phyloP scores from a whole-genome alignment of 64 coral and sea anemone species.

The Pachyseris speciosa region DNA sequence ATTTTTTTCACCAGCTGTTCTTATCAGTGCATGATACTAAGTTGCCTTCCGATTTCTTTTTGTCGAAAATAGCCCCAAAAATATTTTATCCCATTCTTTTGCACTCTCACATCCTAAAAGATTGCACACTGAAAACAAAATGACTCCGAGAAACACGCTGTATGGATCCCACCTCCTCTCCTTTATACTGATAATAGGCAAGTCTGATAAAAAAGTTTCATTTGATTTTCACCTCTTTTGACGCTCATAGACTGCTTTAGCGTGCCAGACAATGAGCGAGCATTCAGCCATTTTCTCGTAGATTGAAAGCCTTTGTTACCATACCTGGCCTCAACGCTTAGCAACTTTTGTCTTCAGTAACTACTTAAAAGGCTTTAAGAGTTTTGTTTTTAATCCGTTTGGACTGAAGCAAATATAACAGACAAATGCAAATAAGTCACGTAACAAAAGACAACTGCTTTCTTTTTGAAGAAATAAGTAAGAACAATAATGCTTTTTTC shows the following conservation, averaged over 20 bases:
- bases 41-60: too few species aligned
- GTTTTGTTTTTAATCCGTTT: background rate
- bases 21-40: too few species aligned
- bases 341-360: background rate
- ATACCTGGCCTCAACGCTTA: background rate
- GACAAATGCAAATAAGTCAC: background rate
- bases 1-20: too few species aligned
- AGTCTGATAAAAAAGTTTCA: conserved; percentile 22
- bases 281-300: conserved; percentile 38
- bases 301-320: conserved; percentile 17
- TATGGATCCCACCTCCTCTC: background rate
- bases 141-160: background rate
- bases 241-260: background rate
- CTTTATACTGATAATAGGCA: conserved; percentile 12
- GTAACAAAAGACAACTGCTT: background rate
- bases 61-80: too few species aligned
- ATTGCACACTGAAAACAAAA: background rate
- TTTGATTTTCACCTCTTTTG: conserved; percentile 18
- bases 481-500: background rate
- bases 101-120: too few species aligned
- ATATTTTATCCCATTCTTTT: too few species aligned
- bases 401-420: background rate
- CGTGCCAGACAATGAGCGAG: conserved; percentile 30
- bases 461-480: background rate
- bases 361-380: background rate